Percentiles rank a stretch among this genome's conserved stretches.
Evolutionary conservation across 37 sponge, comb jelly and placozoan species (phyloP).

Genomic region (Amphimedon queenslandica): DNA sequence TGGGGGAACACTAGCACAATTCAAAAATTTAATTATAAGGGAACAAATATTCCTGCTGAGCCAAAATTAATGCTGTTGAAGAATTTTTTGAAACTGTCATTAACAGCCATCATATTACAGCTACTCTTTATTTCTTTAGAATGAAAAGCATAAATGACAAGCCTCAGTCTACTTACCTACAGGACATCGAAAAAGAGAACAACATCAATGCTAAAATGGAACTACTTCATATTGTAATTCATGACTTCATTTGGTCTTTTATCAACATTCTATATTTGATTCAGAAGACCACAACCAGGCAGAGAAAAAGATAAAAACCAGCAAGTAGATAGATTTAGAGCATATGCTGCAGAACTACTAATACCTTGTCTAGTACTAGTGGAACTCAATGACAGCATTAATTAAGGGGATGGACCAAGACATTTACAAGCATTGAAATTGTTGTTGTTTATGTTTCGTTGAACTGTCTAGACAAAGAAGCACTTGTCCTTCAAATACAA

Average conservation of each 20-base stretch:
- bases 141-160: neutral
- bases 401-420: conserved; percentile 9
- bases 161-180: neutral
- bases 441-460: neutral
- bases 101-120: neutral
- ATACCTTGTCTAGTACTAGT: no score
- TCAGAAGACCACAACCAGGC: no score
- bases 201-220: no score
- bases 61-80: neutral
- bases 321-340: no score
- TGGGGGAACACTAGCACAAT: neutral
- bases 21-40: neutral
- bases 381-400: no score
- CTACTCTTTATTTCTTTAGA: neutral
- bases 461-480: conserved; percentile 3
- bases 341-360: no score
- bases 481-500: neutral
- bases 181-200: neutral
- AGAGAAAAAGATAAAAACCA: no score
- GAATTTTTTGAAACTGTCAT: neutral
- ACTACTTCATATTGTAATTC: no score
- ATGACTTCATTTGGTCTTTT: no score
- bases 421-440: conserved; percentile 4
- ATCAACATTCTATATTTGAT: no score
- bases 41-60: neutral